Evolutionary conservation across 2,797 vertebrate species (phyloP), one percentile per base, ranked within the genome.

Genomic region (Brachymystax lenok): DNA sequence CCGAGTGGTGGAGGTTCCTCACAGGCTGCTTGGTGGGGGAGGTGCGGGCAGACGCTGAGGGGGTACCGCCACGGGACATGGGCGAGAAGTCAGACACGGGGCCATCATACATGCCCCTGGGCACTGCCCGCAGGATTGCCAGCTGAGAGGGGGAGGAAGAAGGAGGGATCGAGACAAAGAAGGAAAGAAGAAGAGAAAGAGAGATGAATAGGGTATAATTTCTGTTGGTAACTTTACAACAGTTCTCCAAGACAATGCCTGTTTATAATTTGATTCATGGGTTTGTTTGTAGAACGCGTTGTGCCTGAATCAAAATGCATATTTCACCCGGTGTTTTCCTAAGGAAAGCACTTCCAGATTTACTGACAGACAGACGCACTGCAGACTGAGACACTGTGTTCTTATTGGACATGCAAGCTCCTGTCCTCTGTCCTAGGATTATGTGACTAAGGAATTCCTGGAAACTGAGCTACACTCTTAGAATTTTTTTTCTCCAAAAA

Each of bases 1-100:
- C 98, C 4, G 98, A 98, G 87, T 99, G 97, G 86, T 99, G 97
- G 76, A 99, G 96, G 92, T 99, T 99, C 92, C 97, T 95, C 87
- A 96, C 90, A 0, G 98, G 94, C 82, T 97, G 97, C 85, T 97
- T 96, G 0, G 97, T 97, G 24, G 98, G 98, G 27, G 97, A 99
- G 63, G 93, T 97, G 19, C 95, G 95, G 46, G 96, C 95, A 1
- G 98, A 99, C 56, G 96, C 96, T 0, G 92, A 97, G 0, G 98
- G 97, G 7, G 97, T 98, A 0, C 97, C 95, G 0, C 96, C 97
- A 68, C 97, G 97, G 66, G 98, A 97, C 69, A 97, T 94, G 84
- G 95, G 91, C 51, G 95, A 95, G 92, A 97, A 94, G 77, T 99
- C 98, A 80, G 97, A 98, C 85, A 99, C 98, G 0, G 98, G 97